These are phyloP conservation scores for Bombus waltoni DNA, from an alignment of 1,140 invertebrate genomes.

Conservation along the genomic window DNA sequence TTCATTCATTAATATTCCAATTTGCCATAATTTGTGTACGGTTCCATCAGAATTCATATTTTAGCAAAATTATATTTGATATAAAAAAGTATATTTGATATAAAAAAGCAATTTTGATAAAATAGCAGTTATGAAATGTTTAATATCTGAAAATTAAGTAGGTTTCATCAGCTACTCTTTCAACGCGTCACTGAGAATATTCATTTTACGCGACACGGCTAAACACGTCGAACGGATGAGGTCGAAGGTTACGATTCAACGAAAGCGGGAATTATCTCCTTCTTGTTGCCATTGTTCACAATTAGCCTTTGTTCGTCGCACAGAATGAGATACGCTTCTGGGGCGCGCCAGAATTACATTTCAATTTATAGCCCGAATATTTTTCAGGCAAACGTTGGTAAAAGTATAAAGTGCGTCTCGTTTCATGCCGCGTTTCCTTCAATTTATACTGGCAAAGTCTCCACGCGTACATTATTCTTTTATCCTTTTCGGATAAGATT, in stretches of 20 bases:
- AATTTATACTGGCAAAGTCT: neutral
- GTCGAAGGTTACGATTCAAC: slow-evolving; percentile 37
- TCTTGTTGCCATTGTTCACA: slow-evolving; percentile 40
- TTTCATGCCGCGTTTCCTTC: neutral
- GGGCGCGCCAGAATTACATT: slow-evolving; percentile 10
- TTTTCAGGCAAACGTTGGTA: neutral
- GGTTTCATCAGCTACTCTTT: neutral
- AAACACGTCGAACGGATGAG: slow-evolving; percentile 4
- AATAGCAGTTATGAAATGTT: neutral
- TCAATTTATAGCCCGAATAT: slow-evolving; percentile 25
- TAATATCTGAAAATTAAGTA: neutral
- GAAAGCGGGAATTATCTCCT: slow-evolving; percentile 45
- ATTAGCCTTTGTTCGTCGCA: slow-evolving; percentile 37
- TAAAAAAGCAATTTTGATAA: neutral
- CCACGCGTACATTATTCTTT: neutral
- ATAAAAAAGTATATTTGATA: neutral
- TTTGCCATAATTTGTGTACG: neutral
- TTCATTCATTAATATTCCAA: neutral
- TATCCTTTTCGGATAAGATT: neutral
- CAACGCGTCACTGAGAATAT: neutral
- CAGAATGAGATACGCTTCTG: neutral
- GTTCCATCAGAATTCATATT: neutral
- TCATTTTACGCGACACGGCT: slow-evolving; percentile 4
- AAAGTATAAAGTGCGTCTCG: neutral
- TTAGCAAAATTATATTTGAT: neutral